Evolutionary conservation across 2,113 vertebrate species (phyloP).

Genomic region (Ammospiza caudacuta): DNA sequence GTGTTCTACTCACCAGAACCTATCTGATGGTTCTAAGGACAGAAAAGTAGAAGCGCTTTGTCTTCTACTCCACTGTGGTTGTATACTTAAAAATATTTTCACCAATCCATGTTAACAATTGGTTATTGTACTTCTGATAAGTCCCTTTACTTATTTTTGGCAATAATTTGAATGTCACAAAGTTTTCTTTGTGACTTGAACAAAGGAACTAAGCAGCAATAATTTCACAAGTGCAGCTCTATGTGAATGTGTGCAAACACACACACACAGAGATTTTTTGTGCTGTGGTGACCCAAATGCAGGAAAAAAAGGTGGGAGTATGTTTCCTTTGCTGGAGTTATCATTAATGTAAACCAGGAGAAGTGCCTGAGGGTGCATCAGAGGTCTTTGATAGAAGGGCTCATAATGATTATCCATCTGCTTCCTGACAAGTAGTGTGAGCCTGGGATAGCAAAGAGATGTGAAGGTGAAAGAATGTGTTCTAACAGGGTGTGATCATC

Average conservation of each 20-base stretch:
- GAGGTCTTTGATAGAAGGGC: conserved; percentile 9
- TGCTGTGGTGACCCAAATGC: not conserved
- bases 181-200: not conserved
- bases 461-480: conserved; percentile 23
- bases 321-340: not conserved
- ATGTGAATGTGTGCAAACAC: no score
- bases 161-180: not conserved
- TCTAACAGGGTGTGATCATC: conserved; percentile 3
- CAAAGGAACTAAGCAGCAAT: not conserved
- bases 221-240: not conserved
- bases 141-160: not conserved
- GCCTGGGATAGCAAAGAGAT: conserved; percentile 10
- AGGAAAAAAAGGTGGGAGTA: not conserved
- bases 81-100: not conserved
- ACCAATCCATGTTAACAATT: not conserved
- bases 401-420: conserved; percentile 25
- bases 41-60: not conserved
- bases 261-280: not conserved
- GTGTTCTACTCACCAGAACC: not conserved
- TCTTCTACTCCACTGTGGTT: not conserved
- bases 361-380: not conserved
- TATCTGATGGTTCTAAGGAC: not conserved
- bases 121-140: not conserved
- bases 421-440: conserved; percentile 46
- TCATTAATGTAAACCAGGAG: not conserved